Conservation (phyloP, 2,797 vertebrate species). For the Ambastaia sidthimunki region DNA sequence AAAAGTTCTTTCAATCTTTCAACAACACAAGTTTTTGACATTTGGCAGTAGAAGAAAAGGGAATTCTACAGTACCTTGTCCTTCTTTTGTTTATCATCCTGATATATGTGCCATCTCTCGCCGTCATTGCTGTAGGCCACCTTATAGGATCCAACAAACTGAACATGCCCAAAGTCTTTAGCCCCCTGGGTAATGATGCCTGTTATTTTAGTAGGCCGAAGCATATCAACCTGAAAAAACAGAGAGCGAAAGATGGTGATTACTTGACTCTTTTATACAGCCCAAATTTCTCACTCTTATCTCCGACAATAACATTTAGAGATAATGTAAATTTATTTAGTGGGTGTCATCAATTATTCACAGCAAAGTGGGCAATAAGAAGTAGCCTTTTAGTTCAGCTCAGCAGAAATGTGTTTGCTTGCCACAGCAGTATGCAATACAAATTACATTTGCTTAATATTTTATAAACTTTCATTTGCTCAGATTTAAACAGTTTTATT, state of each 20-base stretch:
- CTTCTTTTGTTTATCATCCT: conserved; percentile 95
- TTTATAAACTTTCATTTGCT: conserved; percentile 73
- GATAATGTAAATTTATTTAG: conserved; percentile 61
- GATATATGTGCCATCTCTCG: conserved; percentile 90
- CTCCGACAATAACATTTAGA: conserved; percentile 66
- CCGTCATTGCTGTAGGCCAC: conserved; percentile 94
- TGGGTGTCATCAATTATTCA: conserved; percentile 77
- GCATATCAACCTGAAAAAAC: conserved; percentile 86
- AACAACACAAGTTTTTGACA: conserved; percentile 10
- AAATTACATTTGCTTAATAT: conserved; percentile 72
- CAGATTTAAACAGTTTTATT: conserved; percentile 44
- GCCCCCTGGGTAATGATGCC: conserved; percentile 98
- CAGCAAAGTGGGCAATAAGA: conserved; percentile 73
- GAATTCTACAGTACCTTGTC: conserved; percentile 87
- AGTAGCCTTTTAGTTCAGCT: conserved; percentile 66
- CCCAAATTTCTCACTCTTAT: conserved; percentile 31
- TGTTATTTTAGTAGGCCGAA: conserved; percentile 92
- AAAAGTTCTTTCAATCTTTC: neutral
- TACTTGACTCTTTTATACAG: neutral
- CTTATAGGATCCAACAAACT: conserved; percentile 98
- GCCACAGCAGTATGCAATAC: conserved; percentile 68
- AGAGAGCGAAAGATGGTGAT: conserved; percentile 26
- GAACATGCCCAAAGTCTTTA: conserved; percentile 97
- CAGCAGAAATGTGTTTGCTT: conserved; percentile 72
- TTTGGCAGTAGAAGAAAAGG: conserved; percentile 41